Evolutionary conservation across 2,113 vertebrate species (phyloP), one percentile per base, ranked within the genome.

Genomic region (Cyrtonyx montezumae): DNA sequence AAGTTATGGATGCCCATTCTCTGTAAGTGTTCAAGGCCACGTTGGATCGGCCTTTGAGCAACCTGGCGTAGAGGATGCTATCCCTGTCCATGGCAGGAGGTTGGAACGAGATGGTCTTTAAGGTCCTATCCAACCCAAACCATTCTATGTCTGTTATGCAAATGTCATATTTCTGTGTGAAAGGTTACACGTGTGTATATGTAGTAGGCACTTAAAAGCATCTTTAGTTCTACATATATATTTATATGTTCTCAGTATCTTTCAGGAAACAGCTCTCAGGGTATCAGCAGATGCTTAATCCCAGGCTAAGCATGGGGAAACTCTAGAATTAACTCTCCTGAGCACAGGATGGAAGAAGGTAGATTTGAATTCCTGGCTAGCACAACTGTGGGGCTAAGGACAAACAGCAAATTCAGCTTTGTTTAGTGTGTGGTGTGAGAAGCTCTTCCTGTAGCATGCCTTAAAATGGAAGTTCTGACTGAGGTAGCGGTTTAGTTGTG

Each of bases 401-500:
- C 70, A 30, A 19, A 9, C 13, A 46, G 61, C 51, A 32, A 74
- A 66, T 59, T 73, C 76, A 13, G 80, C 66, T 88, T 80, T 92
- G 83, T 91, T 93, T 49, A 78, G 80, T 17, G 66, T 80, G 66
- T 13, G 42, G 10, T 71, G 87, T 15, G 67, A 91, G 45, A 78
- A 20, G 76, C 18, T 56, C 88, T 96, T 97, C 93, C 95, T 96
- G 88, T 71, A 95, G 92, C 92, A 94, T 37, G 88, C 95, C 94
- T 96, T 95, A 95, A 96, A 96, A 96, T 94, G 95, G 94, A 97
- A 96, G 92, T 90, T 95, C 70, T 83, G 32, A 71, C 3, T 34
- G 89, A 88, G 84, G 93, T 93, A 78, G 94, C n/a, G 73, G 84
- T 95, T 97, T 89, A 92, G 89, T 88, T 87, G 75, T 98, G 97